phyloP scores from a whole-genome alignment of 2,888 invertebrate species.

The Drosophila helvetica region DNA sequence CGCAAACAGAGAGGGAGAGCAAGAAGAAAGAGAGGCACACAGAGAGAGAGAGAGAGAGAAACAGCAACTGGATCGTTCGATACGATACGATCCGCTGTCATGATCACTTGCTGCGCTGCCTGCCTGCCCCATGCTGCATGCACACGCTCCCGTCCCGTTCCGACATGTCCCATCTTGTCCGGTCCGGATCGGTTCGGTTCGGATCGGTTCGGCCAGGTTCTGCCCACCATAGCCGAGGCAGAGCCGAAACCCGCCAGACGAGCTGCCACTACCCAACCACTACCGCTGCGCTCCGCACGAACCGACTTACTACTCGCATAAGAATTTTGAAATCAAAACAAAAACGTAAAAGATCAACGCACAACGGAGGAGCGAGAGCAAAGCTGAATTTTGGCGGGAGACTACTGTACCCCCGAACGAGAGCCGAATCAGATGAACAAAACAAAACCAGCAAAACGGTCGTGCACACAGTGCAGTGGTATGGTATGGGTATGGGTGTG shows the following conservation, averaged over 20 bases:
- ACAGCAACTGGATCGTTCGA: conserved; percentile 28
- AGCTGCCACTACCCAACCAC: conserved; percentile 13
- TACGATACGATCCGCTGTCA: conserved; percentile 53
- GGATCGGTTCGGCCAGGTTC: conserved; percentile 66
- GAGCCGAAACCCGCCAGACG: conserved; percentile 45
- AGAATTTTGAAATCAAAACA: conserved; percentile 80
- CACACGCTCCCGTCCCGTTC: background rate
- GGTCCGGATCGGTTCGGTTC: conserved; percentile 15
- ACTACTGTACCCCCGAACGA: conserved; percentile 73
- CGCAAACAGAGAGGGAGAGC: conserved; percentile 41
- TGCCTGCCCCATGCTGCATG: conserved; percentile 11
- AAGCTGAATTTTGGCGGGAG: conserved; percentile 78
- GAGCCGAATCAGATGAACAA: conserved; percentile 69
- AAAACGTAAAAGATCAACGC: conserved; percentile 80
- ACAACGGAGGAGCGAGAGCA: conserved; percentile 60
- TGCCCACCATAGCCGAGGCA: no score
- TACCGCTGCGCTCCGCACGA: conserved; percentile 11
- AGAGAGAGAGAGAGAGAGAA: conserved; percentile 15
- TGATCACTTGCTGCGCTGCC: conserved; percentile 63
- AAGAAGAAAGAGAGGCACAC: conserved; percentile 11
- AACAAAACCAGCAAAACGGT: conserved; percentile 71
- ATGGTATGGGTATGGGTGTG: conserved; percentile 5
- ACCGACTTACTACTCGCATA: conserved; percentile 46
- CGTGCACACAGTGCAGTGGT: conserved; percentile 2
- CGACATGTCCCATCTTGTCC: conserved; percentile 3